These are phyloP conservation scores for Spermophilus dauricus DNA, from an alignment of 2,113 vertebrate genomes.

Conservation along the genomic window DNA sequence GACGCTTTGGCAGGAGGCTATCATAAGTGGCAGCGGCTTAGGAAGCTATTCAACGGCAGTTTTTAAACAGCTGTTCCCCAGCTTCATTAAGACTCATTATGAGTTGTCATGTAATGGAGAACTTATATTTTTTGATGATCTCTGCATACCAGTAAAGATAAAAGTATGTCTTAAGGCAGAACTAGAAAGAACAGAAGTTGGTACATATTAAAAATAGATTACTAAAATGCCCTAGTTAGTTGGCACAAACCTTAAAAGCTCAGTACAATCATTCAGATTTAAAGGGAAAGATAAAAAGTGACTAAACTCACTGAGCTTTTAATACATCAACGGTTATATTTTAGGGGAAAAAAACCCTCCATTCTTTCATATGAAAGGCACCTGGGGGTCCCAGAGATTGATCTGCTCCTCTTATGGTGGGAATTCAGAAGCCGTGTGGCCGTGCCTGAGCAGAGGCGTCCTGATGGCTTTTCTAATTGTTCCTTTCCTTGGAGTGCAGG, in stretches of 20 bases:
- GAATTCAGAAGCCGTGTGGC: slow-evolving; percentile 23
- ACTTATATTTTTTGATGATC: slow-evolving; percentile 90
- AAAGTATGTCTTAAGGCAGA: slow-evolving; percentile 92
- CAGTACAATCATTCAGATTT: slow-evolving; percentile 83
- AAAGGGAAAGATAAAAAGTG: slow-evolving; percentile 82
- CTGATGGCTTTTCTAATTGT: slow-evolving; percentile 58
- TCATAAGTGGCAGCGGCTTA: slow-evolving; percentile 84
- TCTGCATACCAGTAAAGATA: slow-evolving; percentile 90
- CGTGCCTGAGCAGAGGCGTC: background rate
- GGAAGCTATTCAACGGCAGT: slow-evolving; percentile 87
- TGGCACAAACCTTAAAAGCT: slow-evolving; percentile 86
- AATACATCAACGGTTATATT: slow-evolving; percentile 78
- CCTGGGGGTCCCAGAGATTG: slow-evolving; percentile 49
- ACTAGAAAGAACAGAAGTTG: slow-evolving; percentile 90
- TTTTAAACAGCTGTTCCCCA: slow-evolving; percentile 89
- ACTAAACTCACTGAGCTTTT: slow-evolving; percentile 81
- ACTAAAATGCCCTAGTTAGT: slow-evolving; percentile 89
- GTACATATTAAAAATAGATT: slow-evolving; percentile 91
- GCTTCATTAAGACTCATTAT: slow-evolving; percentile 92
- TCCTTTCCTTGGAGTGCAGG: background rate
- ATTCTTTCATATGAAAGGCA: slow-evolving; percentile 74
- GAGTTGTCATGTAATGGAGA: slow-evolving; percentile 90
- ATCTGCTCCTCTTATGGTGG: slow-evolving; percentile 48
- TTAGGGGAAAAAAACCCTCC: slow-evolving; percentile 42
- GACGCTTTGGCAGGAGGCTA: slow-evolving; percentile 75